Percentiles rank a stretch among this genome's conserved stretches.
phyloP scores from a whole-genome alignment of 2,113 vertebrate genomes.

The Micromys minutus region DNA sequence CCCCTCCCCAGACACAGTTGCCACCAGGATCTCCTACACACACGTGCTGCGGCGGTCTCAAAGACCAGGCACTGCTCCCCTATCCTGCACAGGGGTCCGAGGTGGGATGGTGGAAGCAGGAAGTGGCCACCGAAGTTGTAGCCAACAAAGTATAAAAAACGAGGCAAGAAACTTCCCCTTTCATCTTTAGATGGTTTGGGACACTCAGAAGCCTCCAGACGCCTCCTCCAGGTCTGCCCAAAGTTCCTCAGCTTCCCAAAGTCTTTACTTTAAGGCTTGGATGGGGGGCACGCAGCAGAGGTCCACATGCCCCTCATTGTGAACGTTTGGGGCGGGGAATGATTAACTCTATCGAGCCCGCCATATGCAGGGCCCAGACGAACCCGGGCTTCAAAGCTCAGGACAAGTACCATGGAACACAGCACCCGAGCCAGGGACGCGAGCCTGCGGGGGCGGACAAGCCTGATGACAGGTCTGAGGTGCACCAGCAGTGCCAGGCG shows the following conservation, averaged over 20 bases:
- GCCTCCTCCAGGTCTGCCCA: neutral
- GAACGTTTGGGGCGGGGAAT: neutral
- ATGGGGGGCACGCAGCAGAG: neutral
- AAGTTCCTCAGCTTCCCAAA: neutral
- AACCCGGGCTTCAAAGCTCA: neutral
- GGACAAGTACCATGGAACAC: neutral
- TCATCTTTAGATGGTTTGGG: conserved; percentile 36
- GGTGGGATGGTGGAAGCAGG: conserved; percentile 50
- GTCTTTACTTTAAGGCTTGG: neutral
- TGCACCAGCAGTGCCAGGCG: neutral
- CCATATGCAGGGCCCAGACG: neutral
- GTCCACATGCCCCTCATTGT: neutral
- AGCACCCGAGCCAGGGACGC: neutral
- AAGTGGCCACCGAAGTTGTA: conserved; percentile 67
- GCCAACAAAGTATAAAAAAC: conserved; percentile 74
- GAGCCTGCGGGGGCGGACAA: conserved; percentile 17
- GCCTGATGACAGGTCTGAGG: conserved; percentile 68
- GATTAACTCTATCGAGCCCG: neutral
- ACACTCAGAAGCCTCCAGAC: neutral
- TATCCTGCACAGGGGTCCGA: neutral
- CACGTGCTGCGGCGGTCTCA: neutral
- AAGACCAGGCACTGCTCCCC: neutral
- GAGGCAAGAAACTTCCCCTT: conserved; percentile 71
- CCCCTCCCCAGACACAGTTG: neutral
- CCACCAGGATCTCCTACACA: conserved; percentile 42